Evolutionary conservation across 1,140 invertebrate genomes (phyloP).

Genomic region (Eriosoma lanigerum): DNA sequence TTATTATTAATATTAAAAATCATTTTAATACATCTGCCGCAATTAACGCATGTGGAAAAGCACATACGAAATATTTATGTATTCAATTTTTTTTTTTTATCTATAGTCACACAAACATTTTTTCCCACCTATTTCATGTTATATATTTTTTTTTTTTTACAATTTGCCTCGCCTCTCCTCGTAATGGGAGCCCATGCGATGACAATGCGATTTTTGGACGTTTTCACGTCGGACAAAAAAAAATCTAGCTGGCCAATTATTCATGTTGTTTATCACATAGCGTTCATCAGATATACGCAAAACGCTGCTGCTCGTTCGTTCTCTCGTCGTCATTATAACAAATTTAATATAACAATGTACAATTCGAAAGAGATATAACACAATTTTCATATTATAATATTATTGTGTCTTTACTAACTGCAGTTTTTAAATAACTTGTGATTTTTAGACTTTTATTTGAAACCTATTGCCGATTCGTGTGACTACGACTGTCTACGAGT

Average conservation of each 20-base stretch:
- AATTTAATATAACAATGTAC: too few species aligned
- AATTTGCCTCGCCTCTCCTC: neutral
- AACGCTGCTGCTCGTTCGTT: neutral
- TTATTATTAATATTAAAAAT: neutral
- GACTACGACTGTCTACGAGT: too few species aligned
- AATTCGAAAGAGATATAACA: too few species aligned
- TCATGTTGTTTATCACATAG: neutral
- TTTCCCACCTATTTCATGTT: neutral
- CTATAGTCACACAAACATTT: conserved; percentile 18
- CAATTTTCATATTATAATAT: too few species aligned
- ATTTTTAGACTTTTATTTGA: too few species aligned
- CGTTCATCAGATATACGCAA: neutral
- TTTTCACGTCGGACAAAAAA: neutral
- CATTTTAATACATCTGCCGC: neutral
- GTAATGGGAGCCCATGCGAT: neutral
- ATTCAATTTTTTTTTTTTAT: neutral
- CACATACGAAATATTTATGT: neutral
- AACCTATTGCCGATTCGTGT: too few species aligned
- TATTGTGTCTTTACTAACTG: too few species aligned
- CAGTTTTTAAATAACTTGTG: too few species aligned
- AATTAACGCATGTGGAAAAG: neutral
- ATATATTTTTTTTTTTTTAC: neutral
- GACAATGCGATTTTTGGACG: conserved; percentile 19
- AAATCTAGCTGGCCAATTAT: neutral
- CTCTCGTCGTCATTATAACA: neutral